A percentile compares a stretch with the other conserved stretches of the same genome.
phyloP scores from a whole-genome alignment of 2,797 vertebrate species.

The Pseudomugil gertrudae region DNA sequence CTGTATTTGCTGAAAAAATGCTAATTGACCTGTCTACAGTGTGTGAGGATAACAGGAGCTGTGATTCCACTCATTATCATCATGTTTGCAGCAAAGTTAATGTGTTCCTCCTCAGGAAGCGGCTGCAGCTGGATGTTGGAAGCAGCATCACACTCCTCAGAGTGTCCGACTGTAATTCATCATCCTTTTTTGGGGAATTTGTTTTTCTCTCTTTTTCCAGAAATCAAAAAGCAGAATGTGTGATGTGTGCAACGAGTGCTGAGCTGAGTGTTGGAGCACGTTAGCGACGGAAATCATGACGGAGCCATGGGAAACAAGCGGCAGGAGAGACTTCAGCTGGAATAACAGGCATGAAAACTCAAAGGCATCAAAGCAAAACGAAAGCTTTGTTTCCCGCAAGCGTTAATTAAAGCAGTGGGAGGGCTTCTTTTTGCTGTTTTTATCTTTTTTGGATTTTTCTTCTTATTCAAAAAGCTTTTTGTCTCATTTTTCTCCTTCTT shows the following conservation, averaged over 20 bases:
- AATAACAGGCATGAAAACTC: slow-evolving; percentile 65
- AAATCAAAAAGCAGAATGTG: background rate
- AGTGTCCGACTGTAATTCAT: background rate
- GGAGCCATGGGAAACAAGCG: slow-evolving; percentile 59
- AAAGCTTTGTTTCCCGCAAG: slow-evolving; percentile 78
- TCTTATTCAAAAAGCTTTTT: slow-evolving; percentile 67
- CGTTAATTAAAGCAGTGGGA: slow-evolving; percentile 76
- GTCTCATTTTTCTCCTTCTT: slow-evolving; percentile 64
- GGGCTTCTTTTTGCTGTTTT: slow-evolving; percentile 45
- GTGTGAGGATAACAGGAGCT: slow-evolving; percentile 4
- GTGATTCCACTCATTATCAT: slow-evolving; percentile 10
- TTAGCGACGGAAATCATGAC: slow-evolving; percentile 49
- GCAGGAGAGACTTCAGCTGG: slow-evolving; percentile 52
- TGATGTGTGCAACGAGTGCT: slow-evolving; percentile 15
- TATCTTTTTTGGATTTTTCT: slow-evolving; percentile 37
- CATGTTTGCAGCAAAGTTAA: background rate
- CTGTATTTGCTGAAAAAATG: slow-evolving; percentile 14
- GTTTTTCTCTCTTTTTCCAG: slow-evolving; percentile 8
- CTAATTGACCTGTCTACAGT: background rate
- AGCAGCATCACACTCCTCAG: background rate
- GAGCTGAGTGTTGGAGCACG: slow-evolving; percentile 38
- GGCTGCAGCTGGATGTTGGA: background rate
- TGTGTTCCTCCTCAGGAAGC: background rate
- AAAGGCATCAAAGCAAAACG: slow-evolving; percentile 79
- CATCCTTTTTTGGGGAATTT: background rate